Evolutionary conservation across 2,113 vertebrate species (phyloP), one percentile per base, ranked within the genome.

Genomic region (Gallinago paraguaiae): DNA sequence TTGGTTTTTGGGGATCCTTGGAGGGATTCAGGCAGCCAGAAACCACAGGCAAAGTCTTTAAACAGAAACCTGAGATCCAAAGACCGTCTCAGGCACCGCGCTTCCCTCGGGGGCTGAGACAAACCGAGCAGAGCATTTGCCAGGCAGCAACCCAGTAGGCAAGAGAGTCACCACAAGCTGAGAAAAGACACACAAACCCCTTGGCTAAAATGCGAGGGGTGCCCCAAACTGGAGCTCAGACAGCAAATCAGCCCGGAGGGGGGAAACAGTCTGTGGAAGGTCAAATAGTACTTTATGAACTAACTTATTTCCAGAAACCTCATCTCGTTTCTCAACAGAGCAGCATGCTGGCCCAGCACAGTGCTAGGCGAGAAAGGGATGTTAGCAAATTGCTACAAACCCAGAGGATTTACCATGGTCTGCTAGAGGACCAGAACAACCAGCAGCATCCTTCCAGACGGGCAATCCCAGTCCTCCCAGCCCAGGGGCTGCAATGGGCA

Each of bases 11-110:
- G 81, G 68, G 86, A 53, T 71, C 65, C 39, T 76, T 88, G 79
- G 70, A 79, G 54, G 78, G 77, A 72, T 74, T 50, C 91, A 93
- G 59, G 59, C n/a, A 90, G 91, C 65, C 56, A 95, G 86, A 95
- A 96, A 86, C 45, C 50, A 82, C 88, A 92, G 70, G 31, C 45
- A 65, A 94, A 74, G 67, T 85, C 50, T 95, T 94, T 90, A 46
- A 86, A 92, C 11, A 82, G 88, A 95, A 96, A 92, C 25, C 56
- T 18, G 82, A 96, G 79, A 83, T 57, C 31, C 28, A 71, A 43
- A 71, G 68, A 85, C 71, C 39, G 65, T 87, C 65, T 65, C 6
- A 10, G 33, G 53, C 85, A n/a, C 69, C 81, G 74, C 35, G 7
- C 57, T 41, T 70, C n/a, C 41, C 75, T 46, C 37, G 16, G 60